Base-by-base conservation (phyloP, 2,797 vertebrate genomes). In the Eupleurogrammus muticus region DNA sequence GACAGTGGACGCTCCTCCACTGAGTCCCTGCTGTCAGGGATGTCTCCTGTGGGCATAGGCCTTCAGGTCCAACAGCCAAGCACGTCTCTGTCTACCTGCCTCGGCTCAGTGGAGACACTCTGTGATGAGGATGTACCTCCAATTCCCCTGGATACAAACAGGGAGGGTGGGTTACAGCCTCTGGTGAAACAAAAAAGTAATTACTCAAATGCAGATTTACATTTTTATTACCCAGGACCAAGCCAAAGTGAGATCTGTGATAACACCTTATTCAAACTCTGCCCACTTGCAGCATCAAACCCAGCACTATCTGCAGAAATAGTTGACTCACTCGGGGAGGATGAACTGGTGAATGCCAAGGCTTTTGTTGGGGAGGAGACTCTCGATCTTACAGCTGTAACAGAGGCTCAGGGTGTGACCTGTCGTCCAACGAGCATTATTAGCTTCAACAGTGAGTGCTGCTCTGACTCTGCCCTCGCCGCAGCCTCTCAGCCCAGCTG, bases 21-120 rank as follows among this genome's bases (percentile, higher is more conserved):
- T 4, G 97, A 98, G 34, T 95, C 94, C 13, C 70, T 94, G 58
- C 80, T 93, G 75, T 93, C 95, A 46, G 95, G 97, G 55, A 96
- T 96, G 0, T 97, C 98, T 56, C 97, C 98, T 0, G 95, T 96
- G n/a, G 97, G 97, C 47, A 97, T 98, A 97, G 96, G 97, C 72
- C 96, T 96, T 69, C 97, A 95, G 81, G 86, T 96, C 28, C 65
- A 94, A 79, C 97, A 97, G 83, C 96, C 93, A 68, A 94, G 85
- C 93, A 67, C 94, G 85, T 16, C 94, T 63, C 70, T 93, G 66
- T 96, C 93, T 20, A 92, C 91, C 81, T 96, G 94, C 2, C 88
- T 92, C 46, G 95, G 94, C 56, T 95, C 95, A 55, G 92, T 94
- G 0, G 96, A 96, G 75, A 88, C 89, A 0, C 8, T 93, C 16